Percentiles rank a stretch among this genome's conserved stretches.
Conservation (phyloP, 2,888 invertebrate species). For the Auanema freiburgensis region DNA sequence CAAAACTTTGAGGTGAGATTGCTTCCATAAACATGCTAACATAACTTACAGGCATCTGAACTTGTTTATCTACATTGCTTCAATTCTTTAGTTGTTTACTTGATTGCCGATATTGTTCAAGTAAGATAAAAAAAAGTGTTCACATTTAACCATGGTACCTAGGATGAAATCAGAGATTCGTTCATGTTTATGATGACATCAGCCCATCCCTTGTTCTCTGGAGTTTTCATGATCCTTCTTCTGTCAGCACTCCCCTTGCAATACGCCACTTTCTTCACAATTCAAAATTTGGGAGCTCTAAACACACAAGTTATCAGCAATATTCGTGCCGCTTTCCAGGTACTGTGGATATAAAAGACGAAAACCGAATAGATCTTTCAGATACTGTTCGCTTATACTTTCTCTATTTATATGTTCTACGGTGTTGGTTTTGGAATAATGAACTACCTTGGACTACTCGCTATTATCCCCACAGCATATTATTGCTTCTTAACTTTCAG, state of each 20-base stretch:
- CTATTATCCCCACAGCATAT: constrained; percentile 23
- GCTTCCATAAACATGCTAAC: neutral
- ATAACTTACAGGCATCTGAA: constrained; percentile 43
- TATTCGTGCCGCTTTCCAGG: constrained; percentile 51
- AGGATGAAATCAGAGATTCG: constrained; percentile 63
- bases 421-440: constrained; percentile 48
- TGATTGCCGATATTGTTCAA: constrained; percentile 58
- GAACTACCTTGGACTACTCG: constrained; percentile 43
- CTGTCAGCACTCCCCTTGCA: constrained; percentile 36
- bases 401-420: constrained; percentile 58
- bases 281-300: constrained; percentile 42
- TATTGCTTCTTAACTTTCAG: constrained; percentile 11
- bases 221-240: constrained; percentile 34
- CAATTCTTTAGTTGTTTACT: constrained; percentile 59
- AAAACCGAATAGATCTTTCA: constrained; percentile 22
- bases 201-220: constrained; percentile 50
- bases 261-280: constrained; percentile 42
- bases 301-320: constrained; percentile 49
- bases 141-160: too few species aligned
- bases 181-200: constrained; percentile 62
- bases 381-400: constrained; percentile 53
- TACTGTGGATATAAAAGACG: constrained; percentile 9
- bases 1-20: constrained; percentile 21
- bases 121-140: too few species aligned
- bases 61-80: constrained; percentile 61